Evolutionary conservation across 2,797 vertebrate species (phyloP).

Genomic region (Acipenser transmontanus): DNA sequence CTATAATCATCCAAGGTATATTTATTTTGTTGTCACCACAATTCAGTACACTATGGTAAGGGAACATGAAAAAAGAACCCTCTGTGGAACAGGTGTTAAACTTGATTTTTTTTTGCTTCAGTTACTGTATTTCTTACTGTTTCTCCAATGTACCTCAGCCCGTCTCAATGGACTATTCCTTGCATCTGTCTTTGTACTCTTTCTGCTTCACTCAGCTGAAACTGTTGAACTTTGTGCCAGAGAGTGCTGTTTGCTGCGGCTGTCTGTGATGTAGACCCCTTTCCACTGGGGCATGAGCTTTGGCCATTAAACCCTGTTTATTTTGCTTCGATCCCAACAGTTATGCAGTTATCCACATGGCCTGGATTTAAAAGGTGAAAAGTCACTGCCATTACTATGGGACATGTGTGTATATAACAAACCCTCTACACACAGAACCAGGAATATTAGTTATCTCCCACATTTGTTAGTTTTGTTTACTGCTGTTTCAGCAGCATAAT

Average conservation of each 20-base stretch:
- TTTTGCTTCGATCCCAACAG: not conserved
- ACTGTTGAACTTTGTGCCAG: not conserved
- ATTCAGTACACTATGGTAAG: too few relatives aligned
- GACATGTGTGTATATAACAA: not conserved
- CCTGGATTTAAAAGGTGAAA: not conserved
- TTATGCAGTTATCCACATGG: not conserved
- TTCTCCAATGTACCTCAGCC: not conserved
- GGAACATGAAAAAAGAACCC: too few relatives aligned
- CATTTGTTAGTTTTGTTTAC: too few relatives aligned
- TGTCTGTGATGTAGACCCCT: not conserved
- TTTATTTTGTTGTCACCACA: too few relatives aligned
- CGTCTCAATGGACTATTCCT: not conserved
- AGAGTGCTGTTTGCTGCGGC: not conserved
- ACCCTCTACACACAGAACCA: too few relatives aligned
- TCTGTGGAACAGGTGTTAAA: too few relatives aligned
- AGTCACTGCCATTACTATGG: not conserved
- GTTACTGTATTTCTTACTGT: not conserved
- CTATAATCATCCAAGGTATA: too few relatives aligned
- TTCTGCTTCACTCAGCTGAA: not conserved
- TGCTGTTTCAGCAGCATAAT: not conserved
- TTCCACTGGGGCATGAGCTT: not conserved
- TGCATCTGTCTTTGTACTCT: not conserved
- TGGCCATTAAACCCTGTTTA: not conserved
- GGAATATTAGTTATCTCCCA: too few relatives aligned
- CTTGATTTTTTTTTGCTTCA: too few relatives aligned